Conservation (phyloP, 2,113 vertebrate genomes). For the Hemichromis elongatus region DNA sequence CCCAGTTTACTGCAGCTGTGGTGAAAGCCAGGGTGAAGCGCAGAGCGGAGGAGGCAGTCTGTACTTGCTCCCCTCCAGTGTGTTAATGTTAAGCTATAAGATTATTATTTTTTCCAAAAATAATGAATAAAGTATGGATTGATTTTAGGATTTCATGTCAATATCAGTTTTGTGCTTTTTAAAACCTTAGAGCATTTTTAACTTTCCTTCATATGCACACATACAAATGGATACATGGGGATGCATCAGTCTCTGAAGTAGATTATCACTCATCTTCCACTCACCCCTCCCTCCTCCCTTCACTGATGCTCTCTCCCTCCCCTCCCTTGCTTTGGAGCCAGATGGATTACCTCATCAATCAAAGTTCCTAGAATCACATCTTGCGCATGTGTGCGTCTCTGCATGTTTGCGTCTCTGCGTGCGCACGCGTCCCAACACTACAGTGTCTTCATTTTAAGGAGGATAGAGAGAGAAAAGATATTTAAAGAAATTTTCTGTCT, state of each 20-base stretch:
- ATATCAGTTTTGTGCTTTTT: neutral
- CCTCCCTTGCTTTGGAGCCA: conserved; percentile 47
- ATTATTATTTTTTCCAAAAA: neutral
- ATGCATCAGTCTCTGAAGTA: conserved; percentile 10
- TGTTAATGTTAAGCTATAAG: neutral
- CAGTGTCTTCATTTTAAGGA: conserved; percentile 19
- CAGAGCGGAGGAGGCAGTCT: neutral
- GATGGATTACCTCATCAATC: conserved; percentile 70
- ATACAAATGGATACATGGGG: neutral
- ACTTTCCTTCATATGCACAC: neutral
- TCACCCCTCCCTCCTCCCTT: neutral
- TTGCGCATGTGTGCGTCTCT: neutral
- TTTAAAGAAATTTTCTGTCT: neutral
- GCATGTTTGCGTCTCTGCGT: neutral
- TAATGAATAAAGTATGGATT: neutral
- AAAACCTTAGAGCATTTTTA: neutral
- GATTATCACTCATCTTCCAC: conserved; percentile 24
- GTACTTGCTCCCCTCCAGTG: neutral
- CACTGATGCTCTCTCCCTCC: neutral
- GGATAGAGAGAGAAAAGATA: neutral
- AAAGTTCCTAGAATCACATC: conserved; percentile 56
- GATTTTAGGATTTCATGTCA: neutral
- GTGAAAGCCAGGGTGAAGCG: conserved; percentile 47
- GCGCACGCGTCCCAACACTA: conserved; percentile 17
- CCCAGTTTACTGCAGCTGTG: conserved; percentile 54